These are phyloP conservation scores for Muntiacus muntjak DNA, from an alignment of 2,113 vertebrate species.

Conservation along the genomic window DNA sequence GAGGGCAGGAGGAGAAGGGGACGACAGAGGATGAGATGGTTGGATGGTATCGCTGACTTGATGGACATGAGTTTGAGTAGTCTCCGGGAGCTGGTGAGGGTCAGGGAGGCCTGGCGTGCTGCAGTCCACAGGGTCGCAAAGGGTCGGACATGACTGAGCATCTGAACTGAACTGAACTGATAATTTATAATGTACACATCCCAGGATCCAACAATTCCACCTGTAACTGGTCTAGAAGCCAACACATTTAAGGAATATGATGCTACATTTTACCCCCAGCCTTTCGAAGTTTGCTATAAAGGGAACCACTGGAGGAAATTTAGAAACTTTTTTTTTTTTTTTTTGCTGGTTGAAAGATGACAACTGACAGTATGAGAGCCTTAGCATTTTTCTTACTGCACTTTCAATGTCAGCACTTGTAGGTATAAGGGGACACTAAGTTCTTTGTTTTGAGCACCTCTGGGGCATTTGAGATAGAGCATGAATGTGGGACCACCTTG, in stretches of 20 bases:
- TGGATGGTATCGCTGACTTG: not conserved
- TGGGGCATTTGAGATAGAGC: not conserved
- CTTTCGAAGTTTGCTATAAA: not conserved
- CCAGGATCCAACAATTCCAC: not conserved
- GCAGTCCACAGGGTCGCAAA: not conserved
- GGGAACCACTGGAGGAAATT: not conserved
- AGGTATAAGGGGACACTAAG: fast-evolving
- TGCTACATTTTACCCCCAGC: not conserved
- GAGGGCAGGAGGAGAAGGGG: not conserved
- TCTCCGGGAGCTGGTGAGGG: not conserved
- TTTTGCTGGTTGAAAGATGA: not conserved
- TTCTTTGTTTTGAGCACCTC: not conserved
- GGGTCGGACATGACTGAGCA: not conserved
- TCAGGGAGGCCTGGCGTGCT: fast-evolving
- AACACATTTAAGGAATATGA: not conserved
- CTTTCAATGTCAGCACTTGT: not conserved
- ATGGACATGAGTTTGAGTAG: not conserved
- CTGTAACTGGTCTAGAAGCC: not conserved
- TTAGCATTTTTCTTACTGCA: not conserved
- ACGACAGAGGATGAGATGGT: not conserved
- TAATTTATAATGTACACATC: not conserved
- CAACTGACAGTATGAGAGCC: not conserved
- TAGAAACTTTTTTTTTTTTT: not conserved
- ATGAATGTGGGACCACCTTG: not conserved
- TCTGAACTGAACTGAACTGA: not conserved